phyloP scores from a whole-genome alignment of 23 tunicate species.

The Trididemnum miniatum region DNA sequence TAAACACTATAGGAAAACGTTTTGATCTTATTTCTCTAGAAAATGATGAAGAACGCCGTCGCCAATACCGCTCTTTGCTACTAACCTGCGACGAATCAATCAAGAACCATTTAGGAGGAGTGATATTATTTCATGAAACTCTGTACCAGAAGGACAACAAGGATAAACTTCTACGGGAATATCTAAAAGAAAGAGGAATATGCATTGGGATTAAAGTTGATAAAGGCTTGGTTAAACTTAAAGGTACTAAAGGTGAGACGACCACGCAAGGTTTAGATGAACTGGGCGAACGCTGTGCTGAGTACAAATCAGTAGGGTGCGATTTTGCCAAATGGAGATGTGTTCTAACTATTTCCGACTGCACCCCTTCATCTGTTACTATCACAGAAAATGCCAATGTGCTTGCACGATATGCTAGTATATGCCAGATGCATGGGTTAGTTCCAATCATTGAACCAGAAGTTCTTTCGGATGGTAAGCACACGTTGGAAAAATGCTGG shows the following conservation, averaged over 20 bases:
- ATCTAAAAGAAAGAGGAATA: slow-evolving; percentile 70
- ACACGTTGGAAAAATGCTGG: slow-evolving; percentile 85
- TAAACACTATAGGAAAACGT: slow-evolving; percentile 94
- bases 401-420: slow-evolving; percentile 93
- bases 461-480: slow-evolving; percentile 88
- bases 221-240: slow-evolving; percentile 92
- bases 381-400: slow-evolving; percentile 95
- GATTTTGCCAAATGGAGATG: slow-evolving; percentile 99
- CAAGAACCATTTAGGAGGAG: slow-evolving; percentile 79
- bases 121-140: slow-evolving; percentile 94
- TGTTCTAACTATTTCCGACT: slow-evolving; percentile 81
- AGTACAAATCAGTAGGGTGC: slow-evolving; percentile 91
- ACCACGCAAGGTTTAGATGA: slow-evolving; percentile 98
- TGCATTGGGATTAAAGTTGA: slow-evolving; percentile 94
- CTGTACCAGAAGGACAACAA: slow-evolving; percentile 89
- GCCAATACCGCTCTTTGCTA: slow-evolving; percentile 75
- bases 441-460: slow-evolving; percentile 97
- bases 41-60: slow-evolving; percentile 87
- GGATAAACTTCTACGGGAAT: slow-evolving; percentile 57
- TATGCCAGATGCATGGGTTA: slow-evolving; percentile 85
- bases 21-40: slow-evolving; percentile 72
- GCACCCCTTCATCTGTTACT: slow-evolving; percentile 79
- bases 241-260: slow-evolving; percentile 81
- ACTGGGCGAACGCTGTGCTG: slow-evolving; percentile 87
- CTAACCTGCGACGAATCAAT: slow-evolving; percentile 58